A percentile compares a stretch with the other conserved stretches of the same genome.
phyloP scores from a whole-genome alignment of 2,888 invertebrate genomes.

The Drosophila mayaguana region DNA sequence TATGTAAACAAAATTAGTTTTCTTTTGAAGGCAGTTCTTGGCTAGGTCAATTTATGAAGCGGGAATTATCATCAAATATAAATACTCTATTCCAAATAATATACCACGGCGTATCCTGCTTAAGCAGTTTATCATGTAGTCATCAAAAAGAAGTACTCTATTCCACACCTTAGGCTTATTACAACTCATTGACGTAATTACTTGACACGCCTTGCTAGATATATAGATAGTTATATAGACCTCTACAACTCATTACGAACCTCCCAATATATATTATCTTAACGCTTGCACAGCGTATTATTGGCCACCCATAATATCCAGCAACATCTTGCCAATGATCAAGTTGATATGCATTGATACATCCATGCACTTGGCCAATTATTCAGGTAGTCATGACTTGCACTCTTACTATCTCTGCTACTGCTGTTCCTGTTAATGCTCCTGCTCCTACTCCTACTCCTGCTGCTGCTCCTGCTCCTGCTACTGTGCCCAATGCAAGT shows the following conservation, averaged over 20 bases:
- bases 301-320: neutral
- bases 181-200: neutral
- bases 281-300: neutral
- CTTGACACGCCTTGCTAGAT: neutral
- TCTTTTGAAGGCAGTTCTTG: no score
- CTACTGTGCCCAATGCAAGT: constrained; percentile 5
- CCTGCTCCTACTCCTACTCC: neutral
- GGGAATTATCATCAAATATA: no score
- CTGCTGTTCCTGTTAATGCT: neutral
- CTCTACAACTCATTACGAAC: neutral
- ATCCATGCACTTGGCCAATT: neutral
- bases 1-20: no score
- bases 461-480: neutral
- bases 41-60: no score
- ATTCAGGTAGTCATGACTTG: neutral
- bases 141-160: no score
- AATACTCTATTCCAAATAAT: no score
- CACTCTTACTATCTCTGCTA: neutral
- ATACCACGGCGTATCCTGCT: no score
- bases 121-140: no score
- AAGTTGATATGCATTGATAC: constrained; percentile 1
- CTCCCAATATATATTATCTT: neutral
- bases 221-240: no score
- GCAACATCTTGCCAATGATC: neutral
- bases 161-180: neutral